Base-by-base conservation (phyloP, 2,888 invertebrate genomes). In the Meta bourneti region DNA sequence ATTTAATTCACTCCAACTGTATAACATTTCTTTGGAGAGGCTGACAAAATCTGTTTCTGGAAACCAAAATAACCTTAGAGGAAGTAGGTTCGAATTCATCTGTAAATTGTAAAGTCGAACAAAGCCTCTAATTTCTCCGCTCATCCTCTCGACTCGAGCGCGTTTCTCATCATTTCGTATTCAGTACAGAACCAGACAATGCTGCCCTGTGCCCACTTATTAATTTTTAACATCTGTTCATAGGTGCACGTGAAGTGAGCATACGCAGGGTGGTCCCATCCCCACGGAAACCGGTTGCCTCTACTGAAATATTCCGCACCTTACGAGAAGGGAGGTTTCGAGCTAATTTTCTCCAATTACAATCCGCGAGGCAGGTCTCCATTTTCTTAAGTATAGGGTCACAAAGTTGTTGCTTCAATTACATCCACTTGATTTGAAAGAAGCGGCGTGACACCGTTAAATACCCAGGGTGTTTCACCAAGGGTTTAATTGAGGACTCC, bases 331-430 rank as follows among this genome's bases (percentile, higher is more conserved):
- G 84, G 90, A 90, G 90, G 89, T 89, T 89, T 71, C 83, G 7
- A 9, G 51, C 90, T 90, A 84, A 90, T 90, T 90, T 90, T 85
- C 90, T 84, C 85, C 90, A 90, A 90, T 90, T 90, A 90, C 84
- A 85, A 90, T 72, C 61, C 80, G 54, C 34, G 72, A 90, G 84
- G 78, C 83, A 70, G 85, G 90, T 49, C 84, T 74, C 75, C 61
- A 61, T 61, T 51, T 75, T 48, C 34, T 74, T 85, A 90, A 85
- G 84, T 89, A 90, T 90, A 90, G 90, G 85, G 84, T 90, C 90
- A 90, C 69, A n/a, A 34, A 75, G 51, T 20, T 52, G 34, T 61
- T 85, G 80, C 84, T 85, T 79, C 90, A 85, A 90, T 90, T 85
- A 90, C 80, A 1, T 16, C 52, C 7, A 34, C 48, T 13, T 34